These are phyloP conservation scores for Phaonia tiefii DNA, from an alignment of 2,888 invertebrate genomes.

Conservation along the genomic window DNA sequence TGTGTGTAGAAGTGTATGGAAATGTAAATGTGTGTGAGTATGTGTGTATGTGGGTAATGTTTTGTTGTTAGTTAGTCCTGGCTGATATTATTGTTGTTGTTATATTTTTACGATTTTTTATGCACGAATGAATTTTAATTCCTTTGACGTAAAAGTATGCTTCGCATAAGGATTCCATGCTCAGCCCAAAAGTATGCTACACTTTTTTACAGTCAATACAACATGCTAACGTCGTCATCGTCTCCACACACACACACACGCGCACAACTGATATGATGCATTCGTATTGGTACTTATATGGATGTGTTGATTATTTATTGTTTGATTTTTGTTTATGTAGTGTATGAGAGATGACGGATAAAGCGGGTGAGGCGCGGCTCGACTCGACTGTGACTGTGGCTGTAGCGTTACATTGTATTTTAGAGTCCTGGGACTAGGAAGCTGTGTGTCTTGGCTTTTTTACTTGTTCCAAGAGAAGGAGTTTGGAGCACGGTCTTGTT, in stretches of 20 bases:
- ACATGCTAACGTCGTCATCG: conserved; percentile 4
- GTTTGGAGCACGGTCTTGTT: not conserved
- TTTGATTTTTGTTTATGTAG: conserved; percentile 47
- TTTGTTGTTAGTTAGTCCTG: conserved; percentile 32
- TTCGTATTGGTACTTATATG: conserved; percentile 45
- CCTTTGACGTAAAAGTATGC: conserved; percentile 75
- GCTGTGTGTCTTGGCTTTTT: conserved; percentile 13
- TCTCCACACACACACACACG: not conserved
- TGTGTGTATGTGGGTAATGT: conserved; percentile 50
- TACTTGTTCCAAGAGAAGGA: not conserved
- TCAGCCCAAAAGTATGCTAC: conserved; percentile 60
- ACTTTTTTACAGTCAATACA: conserved; percentile 27
- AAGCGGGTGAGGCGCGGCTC: too few relatives aligned
- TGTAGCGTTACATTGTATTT: conserved; percentile 15
- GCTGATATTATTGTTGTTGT: conserved; percentile 44
- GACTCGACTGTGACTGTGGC: too few relatives aligned
- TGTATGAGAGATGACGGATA: not conserved
- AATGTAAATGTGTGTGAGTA: conserved; percentile 41
- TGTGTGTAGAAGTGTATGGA: conserved; percentile 53
- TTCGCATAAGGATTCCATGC: conserved; percentile 22
- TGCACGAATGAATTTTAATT: conserved; percentile 80
- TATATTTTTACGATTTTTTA: conserved; percentile 79
- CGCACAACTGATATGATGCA: conserved; percentile 38
- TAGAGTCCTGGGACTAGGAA: not conserved
- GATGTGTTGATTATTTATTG: conserved; percentile 62